Base-by-base conservation (phyloP, 2,888 invertebrate species). In the Eupeodes luniger region DNA sequence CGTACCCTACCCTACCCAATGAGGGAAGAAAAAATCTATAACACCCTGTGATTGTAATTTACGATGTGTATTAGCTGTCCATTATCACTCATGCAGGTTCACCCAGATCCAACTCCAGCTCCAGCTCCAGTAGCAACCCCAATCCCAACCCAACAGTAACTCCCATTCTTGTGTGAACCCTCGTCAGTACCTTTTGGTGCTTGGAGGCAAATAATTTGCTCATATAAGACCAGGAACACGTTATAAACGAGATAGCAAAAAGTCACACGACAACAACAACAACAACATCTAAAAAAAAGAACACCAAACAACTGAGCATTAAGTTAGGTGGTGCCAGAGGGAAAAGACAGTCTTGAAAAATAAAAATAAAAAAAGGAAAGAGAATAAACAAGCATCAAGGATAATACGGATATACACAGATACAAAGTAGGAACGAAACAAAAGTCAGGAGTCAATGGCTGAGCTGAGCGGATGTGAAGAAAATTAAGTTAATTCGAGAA, bases 401-500 rank as follows among this genome's bases (percentile, higher is more conserved):
- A 75, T 47, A 74, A 74, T 61, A 62, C 47, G 61, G 27, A 9
- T 5, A 61, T 59, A 57, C 81, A 70, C 84, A 75, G 82, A 82
- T 74, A 80, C 79, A 83, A 83, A 84, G 70, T 79, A 84, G 19
- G 49, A 62, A 62, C 75, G 62, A 62, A 51, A 75, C 61, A 87
- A 85, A 88, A 88, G 88, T 88, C 88, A 88, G 81, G 85, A 88
- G 88, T 85, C 88, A 88, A 81, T 88, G 88, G 77, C 88, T 74
- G 69, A 88, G 77, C 88, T 74, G 69, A 88, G 84, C 67, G 88
- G 85, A 85, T 88, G 88, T 81, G 75, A 88, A 78, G 81, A 85
- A 88, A 88, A 88, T 88, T 88, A 88, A 88, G 88, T 88, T 88
- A 88, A 88, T 88, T 88, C 85, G 88, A 88, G 85, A 88, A 88